Base-by-base conservation (phyloP, 2,888 invertebrate species). In the Parelbella ahira region DNA sequence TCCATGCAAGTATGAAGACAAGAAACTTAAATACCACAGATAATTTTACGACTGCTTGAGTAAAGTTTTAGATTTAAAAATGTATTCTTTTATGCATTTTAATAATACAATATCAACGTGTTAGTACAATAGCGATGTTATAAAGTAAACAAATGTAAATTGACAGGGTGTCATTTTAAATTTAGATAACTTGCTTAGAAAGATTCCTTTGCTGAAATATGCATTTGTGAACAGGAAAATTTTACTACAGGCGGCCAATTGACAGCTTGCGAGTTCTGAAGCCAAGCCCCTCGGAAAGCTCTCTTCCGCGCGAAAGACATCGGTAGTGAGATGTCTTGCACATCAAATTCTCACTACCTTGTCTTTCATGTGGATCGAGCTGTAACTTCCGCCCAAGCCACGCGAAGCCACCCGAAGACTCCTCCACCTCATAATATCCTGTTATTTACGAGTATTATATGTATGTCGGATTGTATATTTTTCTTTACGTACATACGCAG, bases 251-350 rank as follows among this genome's bases (percentile, higher is more conserved):
- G 27, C 25, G 27, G 25, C 7, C 21, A 27, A n/a, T n/a, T n/a
- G n/a, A 25, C 43, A 19, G 24, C 30, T 32, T 43, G 13, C 36
- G 23, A 37, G 34, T n/a, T 9, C 13, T 23, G 39, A 32, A 39
- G 39, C 19, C 20, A 33, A 21, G 21, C 28, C 20, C 9, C 8
- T 13, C 7, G 10, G 7, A 37, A 29, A 64, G 84, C 84, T 79
- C 80, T 80, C 84, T 89, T 81, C 92, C 89, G 76, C 88, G 82
- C 96, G 97, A 97, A 97, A 97, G 97, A 97, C 97, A 94, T 94
- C 95, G 94, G 97, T 97, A 96, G 96, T 94, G 97, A 97, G 97
- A 97, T 97, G 97, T 87, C 77, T 63, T 88, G 88, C 80, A 81
- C 87, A 77, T 75, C 77, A 72, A 77, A 75, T 83, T 88, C 97